Evolutionary conservation across 2,888 invertebrate genomes (phyloP).

Genomic region (Unio pictorum): DNA sequence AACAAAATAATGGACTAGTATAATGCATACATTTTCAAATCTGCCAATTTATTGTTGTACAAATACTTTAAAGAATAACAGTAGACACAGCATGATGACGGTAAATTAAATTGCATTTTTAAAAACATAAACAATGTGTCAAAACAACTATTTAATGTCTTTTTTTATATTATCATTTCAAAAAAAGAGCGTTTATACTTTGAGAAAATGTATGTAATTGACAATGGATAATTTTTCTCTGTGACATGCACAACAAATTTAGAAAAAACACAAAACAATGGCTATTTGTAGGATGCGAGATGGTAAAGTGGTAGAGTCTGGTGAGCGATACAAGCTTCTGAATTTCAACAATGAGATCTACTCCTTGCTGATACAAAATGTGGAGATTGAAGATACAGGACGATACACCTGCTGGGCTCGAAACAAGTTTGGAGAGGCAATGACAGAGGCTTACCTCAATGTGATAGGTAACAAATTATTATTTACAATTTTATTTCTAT

Average conservation of each 20-base stretch:
- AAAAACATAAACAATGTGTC: no score
- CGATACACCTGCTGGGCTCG: constrained; percentile 91
- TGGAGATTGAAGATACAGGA: constrained; percentile 69
- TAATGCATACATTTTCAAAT: neutral
- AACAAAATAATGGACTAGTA: no score
- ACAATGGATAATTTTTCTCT: no score
- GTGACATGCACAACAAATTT: no score
- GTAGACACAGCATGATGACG: no score
- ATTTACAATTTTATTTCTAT: no score
- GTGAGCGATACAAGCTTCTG: constrained; percentile 54
- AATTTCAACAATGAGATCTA: constrained; percentile 68
- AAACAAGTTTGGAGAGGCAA: constrained; percentile 79
- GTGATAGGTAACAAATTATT: constrained; percentile 49
- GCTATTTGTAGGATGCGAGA: constrained; percentile 58
- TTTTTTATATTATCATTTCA: no score
- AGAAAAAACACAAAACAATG: no score
- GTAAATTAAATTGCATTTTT: no score
- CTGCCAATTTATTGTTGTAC: neutral
- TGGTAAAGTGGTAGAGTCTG: constrained; percentile 59
- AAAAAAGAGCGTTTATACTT: no score
- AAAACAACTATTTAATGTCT: no score
- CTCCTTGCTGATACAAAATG: constrained; percentile 69
- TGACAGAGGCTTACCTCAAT: constrained; percentile 64
- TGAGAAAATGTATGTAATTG: no score
- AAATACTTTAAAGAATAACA: neutral